Conservation (phyloP, 2,797 vertebrate genomes). For the Melanotaenia pygmaea region DNA sequence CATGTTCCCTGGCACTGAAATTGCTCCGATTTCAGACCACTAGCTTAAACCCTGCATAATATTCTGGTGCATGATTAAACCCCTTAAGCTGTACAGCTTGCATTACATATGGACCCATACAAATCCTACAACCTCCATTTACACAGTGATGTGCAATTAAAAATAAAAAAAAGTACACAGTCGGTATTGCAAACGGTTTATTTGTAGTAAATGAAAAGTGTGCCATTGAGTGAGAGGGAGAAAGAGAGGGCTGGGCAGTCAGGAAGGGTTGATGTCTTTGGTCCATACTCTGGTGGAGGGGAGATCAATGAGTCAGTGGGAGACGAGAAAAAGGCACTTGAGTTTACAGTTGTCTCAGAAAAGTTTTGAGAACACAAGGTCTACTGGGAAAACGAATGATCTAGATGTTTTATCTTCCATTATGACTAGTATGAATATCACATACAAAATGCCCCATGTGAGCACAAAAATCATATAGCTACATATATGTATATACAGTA, state of each 20-base stretch:
- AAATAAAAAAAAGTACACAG: conserved; percentile 12
- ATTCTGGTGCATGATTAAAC: background rate
- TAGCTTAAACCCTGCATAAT: too few relatives aligned
- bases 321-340: conserved; percentile 85
- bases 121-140: background rate
- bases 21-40: too few relatives aligned
- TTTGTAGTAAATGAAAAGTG: conserved; percentile 85
- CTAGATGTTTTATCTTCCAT: conserved; percentile 64
- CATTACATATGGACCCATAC: too few relatives aligned
- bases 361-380: conserved; percentile 41
- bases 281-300: conserved; percentile 78
- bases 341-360: conserved; percentile 87
- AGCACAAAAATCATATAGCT: conserved; percentile 77
- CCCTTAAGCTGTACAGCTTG: too few relatives aligned
- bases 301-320: conserved; percentile 55
- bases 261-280: conserved; percentile 81
- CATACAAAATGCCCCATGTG: conserved; percentile 77
- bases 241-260: conserved; percentile 44
- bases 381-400: conserved; percentile 72
- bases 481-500: conserved; percentile 79
- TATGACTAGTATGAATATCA: conserved; percentile 78
- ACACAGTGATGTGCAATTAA: background rate
- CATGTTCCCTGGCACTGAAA: background rate
- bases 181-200: conserved; percentile 85
- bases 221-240: conserved; percentile 79